Conservation (phyloP, 2,797 vertebrate species). For the Lacerta bilineata region DNA sequence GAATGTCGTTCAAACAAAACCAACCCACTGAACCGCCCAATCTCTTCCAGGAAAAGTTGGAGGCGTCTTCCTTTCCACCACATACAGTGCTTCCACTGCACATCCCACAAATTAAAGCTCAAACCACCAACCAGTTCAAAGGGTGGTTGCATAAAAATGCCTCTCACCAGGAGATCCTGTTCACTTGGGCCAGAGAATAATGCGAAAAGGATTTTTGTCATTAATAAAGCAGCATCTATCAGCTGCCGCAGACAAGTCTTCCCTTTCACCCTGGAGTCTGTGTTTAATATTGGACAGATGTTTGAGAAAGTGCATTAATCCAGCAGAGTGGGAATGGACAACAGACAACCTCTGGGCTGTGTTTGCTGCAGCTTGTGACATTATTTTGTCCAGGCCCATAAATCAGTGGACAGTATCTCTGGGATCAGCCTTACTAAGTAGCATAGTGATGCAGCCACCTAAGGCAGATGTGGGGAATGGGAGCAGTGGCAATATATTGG, state of each 20-base stretch:
- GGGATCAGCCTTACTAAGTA: too few relatives aligned
- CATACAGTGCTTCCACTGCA: constrained; percentile 50
- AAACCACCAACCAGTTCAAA: constrained; percentile 38
- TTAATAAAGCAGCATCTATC: constrained; percentile 44
- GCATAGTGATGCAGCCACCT: too few relatives aligned
- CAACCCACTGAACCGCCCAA: background rate
- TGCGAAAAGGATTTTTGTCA: constrained; percentile 26
- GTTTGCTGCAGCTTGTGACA: background rate
- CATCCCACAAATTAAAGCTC: constrained; percentile 37
- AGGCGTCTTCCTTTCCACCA: constrained; percentile 47
- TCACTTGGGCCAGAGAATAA: constrained; percentile 13
- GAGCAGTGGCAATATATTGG: too few relatives aligned
- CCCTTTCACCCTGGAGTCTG: background rate
- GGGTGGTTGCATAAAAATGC: constrained; percentile 47
- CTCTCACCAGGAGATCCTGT: constrained; percentile 37
- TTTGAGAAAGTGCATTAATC: background rate
- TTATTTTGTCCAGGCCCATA: background rate
- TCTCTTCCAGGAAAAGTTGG: constrained; percentile 44
- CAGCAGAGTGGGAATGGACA: background rate
- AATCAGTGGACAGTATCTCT: background rate
- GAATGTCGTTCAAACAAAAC: constrained; percentile 39
- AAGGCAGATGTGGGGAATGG: too few relatives aligned
- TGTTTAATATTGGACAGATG: background rate
- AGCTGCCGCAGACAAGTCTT: constrained; percentile 29
- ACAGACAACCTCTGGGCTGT: background rate